These are phyloP conservation scores for Nomada hirtipes DNA, from an alignment of 2,888 invertebrate species.

Conservation along the genomic window DNA sequence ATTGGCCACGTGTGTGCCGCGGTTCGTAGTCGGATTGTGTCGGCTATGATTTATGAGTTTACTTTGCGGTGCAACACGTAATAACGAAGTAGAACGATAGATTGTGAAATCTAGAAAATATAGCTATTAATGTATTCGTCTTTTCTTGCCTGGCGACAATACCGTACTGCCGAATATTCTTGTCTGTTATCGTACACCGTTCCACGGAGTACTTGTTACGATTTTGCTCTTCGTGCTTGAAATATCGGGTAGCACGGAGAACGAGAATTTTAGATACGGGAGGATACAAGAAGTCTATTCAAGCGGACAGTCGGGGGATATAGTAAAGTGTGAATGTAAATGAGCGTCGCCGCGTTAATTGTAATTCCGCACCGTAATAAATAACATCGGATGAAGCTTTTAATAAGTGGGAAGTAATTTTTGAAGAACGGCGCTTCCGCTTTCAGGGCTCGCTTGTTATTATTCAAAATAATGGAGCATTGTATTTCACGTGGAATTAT, in stretches of 20 bases:
- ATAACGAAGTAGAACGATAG: background rate
- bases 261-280: too few relatives aligned
- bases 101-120: too few relatives aligned
- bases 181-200: background rate
- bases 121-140: too few relatives aligned
- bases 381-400: background rate
- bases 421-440: background rate
- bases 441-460: background rate
- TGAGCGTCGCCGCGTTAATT: too few relatives aligned
- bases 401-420: conserved; percentile 7
- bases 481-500: background rate
- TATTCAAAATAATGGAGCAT: background rate
- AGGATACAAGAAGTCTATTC: too few relatives aligned
- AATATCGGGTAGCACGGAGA: too few relatives aligned
- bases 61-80: background rate
- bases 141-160: background rate
- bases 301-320: too few relatives aligned
- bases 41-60: background rate
- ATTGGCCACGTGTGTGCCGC: background rate
- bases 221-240: too few relatives aligned
- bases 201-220: background rate
- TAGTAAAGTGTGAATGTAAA: too few relatives aligned
- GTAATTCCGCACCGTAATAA: too few relatives aligned
- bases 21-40: background rate
- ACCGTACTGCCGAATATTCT: background rate